Evolutionary conservation across 1,140 invertebrate species (phyloP).

Genomic region (Drosophila ironensis): DNA sequence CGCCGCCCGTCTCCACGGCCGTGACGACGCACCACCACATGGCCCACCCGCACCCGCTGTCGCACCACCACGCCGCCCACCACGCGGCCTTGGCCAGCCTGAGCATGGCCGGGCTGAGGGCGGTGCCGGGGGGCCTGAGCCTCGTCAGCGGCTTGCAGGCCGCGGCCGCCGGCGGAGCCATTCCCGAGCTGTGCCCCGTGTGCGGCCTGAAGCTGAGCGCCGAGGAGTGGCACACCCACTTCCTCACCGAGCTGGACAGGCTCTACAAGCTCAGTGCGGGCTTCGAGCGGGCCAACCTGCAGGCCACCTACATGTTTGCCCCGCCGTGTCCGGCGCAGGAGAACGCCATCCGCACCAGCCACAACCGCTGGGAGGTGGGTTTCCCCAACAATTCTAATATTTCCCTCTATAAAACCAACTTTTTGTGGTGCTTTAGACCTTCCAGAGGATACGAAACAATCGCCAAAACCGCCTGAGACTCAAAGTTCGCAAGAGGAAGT

Average conservation of each 20-base stretch:
- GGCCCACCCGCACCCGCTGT: conserved; percentile 62
- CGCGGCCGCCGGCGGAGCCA: conserved; percentile 61
- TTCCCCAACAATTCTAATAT: not conserved
- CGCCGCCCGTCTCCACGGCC: conserved; percentile 22
- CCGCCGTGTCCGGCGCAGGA: conserved; percentile 82
- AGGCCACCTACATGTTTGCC: conserved; percentile 79
- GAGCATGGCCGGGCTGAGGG: conserved; percentile 67
- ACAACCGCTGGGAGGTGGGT: conserved; percentile 89
- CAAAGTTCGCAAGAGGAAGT: conserved; percentile 86
- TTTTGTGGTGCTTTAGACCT: conserved; percentile 83
- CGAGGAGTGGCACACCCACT: conserved; percentile 90
- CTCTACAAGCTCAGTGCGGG: conserved; percentile 86
- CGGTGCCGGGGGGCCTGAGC: conserved; percentile 62
- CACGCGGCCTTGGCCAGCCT: conserved; percentile 71
- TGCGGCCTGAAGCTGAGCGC: conserved; percentile 88
- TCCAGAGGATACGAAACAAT: conserved; percentile 91
- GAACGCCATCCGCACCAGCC: conserved; percentile 83
- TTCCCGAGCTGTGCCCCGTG: conserved; percentile 86
- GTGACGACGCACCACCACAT: conserved; percentile 68
- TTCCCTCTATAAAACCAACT: not conserved
- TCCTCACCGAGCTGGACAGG: conserved; percentile 90
- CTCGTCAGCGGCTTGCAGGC: conserved; percentile 61
- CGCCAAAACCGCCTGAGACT: conserved; percentile 86
- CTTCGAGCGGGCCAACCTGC: conserved; percentile 82
- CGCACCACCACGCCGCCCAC: conserved; percentile 60